These are phyloP conservation scores for Conopomorpha cramerella DNA, from an alignment of 1,140 invertebrate genomes.

Conservation along the genomic window DNA sequence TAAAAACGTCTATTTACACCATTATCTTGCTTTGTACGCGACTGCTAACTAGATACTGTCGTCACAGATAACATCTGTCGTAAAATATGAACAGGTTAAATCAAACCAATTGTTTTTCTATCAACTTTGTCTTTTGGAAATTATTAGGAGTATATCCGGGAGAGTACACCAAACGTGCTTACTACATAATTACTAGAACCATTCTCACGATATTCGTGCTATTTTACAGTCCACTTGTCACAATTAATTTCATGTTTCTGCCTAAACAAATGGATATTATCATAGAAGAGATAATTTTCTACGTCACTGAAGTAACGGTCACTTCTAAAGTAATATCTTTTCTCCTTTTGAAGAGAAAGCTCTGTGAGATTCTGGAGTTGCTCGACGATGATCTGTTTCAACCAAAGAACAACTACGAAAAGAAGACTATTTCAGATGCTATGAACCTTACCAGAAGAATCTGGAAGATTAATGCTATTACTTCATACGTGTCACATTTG, in stretches of 20 bases:
- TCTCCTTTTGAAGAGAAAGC: conserved; percentile 15
- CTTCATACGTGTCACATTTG: conserved; percentile 21
- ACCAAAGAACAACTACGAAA: conserved; percentile 14
- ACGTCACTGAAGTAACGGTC: conserved; percentile 20
- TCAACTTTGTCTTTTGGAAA: background rate
- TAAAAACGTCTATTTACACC: no score
- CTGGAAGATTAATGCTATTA: conserved; percentile 20
- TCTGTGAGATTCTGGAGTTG: conserved; percentile 16
- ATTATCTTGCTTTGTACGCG: no score
- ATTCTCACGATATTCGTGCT: background rate
- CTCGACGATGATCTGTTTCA: conserved; percentile 31
- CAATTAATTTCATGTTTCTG: background rate
- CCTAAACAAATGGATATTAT: background rate
- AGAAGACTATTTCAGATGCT: conserved; percentile 16
- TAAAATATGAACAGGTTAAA: no score
- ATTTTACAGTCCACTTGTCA: background rate
- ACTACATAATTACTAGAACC: no score
- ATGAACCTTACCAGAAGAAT: conserved; percentile 25
- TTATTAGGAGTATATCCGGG: background rate
- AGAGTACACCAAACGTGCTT: background rate
- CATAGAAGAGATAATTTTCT: conserved; percentile 26
- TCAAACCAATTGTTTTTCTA: background rate
- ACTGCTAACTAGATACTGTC: no score
- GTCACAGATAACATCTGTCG: no score
- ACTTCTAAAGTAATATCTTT: conserved; percentile 28